Percentiles rank a stretch among this genome's conserved stretches.
Conservation (phyloP, 2,888 invertebrate species). For the Osedax fenrisi region DNA sequence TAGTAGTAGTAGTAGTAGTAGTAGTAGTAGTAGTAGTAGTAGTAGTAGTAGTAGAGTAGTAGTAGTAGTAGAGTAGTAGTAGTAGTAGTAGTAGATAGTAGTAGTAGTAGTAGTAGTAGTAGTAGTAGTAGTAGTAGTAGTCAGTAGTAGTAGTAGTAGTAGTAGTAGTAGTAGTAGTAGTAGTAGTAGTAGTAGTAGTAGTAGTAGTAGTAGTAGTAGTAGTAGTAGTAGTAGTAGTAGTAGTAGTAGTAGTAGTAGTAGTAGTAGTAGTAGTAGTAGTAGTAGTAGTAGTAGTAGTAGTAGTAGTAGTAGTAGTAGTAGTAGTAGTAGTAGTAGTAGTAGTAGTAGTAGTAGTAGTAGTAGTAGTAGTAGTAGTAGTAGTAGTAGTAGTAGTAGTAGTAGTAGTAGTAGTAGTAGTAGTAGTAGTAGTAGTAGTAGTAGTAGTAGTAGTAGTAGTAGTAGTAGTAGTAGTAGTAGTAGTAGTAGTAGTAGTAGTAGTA, state of each 20-base stretch:
- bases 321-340: constrained; percentile 26
- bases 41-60: no score
- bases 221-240: constrained; percentile 24
- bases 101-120: constrained; percentile 2
- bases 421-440: constrained; percentile 21
- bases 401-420: constrained; percentile 22
- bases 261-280: constrained; percentile 26
- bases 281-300: constrained; percentile 24
- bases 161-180: constrained; percentile 2
- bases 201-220: constrained; percentile 23
- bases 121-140: background rate
- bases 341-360: constrained; percentile 24
- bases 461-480: constrained; percentile 20
- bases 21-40: no score
- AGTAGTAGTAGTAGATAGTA: no score
- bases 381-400: constrained; percentile 26
- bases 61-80: no score
- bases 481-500: constrained; percentile 23
- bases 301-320: constrained; percentile 16
- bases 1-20: no score
- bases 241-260: constrained; percentile 18
- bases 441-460: constrained; percentile 25
- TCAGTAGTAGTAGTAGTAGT: no score
- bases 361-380: constrained; percentile 17
- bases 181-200: background rate